These are phyloP conservation scores for Sebastes variabilis DNA, from an alignment of 2,797 vertebrate species.

Conservation along the genomic window DNA sequence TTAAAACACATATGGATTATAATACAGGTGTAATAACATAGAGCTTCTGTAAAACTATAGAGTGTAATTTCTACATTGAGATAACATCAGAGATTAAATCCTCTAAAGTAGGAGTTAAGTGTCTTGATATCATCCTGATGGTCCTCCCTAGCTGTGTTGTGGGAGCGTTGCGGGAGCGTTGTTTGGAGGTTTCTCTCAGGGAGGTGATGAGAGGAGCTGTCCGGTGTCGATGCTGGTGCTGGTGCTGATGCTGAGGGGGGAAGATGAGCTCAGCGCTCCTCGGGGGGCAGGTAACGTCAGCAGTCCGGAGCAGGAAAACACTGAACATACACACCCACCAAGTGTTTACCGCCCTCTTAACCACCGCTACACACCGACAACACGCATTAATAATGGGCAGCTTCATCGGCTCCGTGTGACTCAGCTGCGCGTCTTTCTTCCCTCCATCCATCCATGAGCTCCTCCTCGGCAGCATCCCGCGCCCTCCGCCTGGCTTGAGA, in stretches of 20 bases:
- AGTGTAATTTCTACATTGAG: neutral
- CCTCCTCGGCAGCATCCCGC: conserved; percentile 61
- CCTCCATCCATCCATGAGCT: conserved; percentile 4
- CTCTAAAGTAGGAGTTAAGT: neutral
- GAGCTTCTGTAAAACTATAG: neutral
- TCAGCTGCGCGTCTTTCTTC: conserved; percentile 13
- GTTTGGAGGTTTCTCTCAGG: neutral
- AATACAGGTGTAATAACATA: neutral
- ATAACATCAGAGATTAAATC: neutral
- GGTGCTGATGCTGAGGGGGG: neutral
- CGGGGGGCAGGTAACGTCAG: conserved; percentile 75
- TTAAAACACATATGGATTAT: neutral
- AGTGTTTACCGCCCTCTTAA: conserved; percentile 34
- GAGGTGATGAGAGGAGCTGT: conserved; percentile 61
- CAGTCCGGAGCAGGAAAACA: conserved; percentile 54
- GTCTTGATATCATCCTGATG: neutral
- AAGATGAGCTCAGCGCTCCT: conserved; percentile 64
- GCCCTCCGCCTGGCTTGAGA: conserved; percentile 68
- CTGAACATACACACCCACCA: conserved; percentile 26
- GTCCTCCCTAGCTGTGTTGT: neutral
- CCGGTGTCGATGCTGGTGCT: conserved; percentile 47
- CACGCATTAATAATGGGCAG: conserved; percentile 37
- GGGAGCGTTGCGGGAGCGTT: conserved; percentile 1
- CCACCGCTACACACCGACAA: conserved; percentile 25
- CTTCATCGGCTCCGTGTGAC: conserved; percentile 48